phyloP scores from a whole-genome alignment of 2,888 invertebrate genomes.

The Andrena flavipes region DNA sequence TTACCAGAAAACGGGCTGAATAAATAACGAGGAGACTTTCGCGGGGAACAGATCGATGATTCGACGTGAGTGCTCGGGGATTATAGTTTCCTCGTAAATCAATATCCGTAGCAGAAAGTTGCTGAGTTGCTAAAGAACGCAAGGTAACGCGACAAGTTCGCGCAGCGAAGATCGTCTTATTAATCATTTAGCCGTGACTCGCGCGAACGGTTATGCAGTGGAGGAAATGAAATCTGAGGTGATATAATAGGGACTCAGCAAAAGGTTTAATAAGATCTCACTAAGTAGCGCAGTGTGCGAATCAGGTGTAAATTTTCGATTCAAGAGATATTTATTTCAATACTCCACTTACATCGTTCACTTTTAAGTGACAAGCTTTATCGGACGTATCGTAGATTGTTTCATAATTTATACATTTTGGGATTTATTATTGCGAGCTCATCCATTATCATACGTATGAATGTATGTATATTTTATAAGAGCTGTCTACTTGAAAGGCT shows the following conservation, averaged over 20 bases:
- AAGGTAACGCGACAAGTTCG: constrained; percentile 31
- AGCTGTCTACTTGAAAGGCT: too few species aligned
- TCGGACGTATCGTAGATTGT: too few species aligned
- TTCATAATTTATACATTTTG: too few species aligned
- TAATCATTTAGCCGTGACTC: constrained; percentile 36
- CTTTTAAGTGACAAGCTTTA: too few species aligned
- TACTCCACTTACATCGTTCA: too few species aligned
- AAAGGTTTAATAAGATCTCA: background rate
- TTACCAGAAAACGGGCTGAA: constrained; percentile 14
- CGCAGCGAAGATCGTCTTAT: background rate
- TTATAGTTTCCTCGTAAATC: constrained; percentile 52
- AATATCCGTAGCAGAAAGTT: constrained; percentile 46
- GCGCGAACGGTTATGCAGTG: background rate
- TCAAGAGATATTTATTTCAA: too few species aligned
- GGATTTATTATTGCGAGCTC: too few species aligned
- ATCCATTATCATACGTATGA: too few species aligned
- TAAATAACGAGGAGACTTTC: constrained; percentile 17
- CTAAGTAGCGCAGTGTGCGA: background rate
- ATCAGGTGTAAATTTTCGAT: too few species aligned
- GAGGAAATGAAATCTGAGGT: background rate
- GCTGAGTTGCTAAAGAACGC: constrained; percentile 41
- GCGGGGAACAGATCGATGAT: constrained; percentile 41
- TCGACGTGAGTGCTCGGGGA: constrained; percentile 24
- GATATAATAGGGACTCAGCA: background rate
- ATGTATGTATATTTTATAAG: too few species aligned